A percentile compares a stretch with the other conserved stretches of the same genome.
These are phyloP conservation scores for Knipowitschia caucasica DNA, from an alignment of 2,797 vertebrate genomes.

Conservation along the genomic window DNA sequence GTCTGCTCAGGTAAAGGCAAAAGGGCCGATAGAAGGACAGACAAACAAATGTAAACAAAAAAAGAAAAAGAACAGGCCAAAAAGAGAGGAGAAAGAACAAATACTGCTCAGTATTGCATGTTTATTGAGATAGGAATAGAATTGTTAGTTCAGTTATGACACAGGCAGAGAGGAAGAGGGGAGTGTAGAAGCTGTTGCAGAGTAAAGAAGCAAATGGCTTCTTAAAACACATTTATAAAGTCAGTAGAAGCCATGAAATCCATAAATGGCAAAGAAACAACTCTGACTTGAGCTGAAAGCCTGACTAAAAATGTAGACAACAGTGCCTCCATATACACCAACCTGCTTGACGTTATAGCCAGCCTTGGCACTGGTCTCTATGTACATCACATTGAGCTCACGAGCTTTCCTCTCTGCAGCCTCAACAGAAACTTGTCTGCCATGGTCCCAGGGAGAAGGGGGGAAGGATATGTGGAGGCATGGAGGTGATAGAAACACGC, in stretches of 20 bases:
- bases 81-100: constrained; percentile 46
- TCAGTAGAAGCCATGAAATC: constrained; percentile 30
- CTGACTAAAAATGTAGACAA: constrained; percentile 18
- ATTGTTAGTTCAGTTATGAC: constrained; percentile 70
- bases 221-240: constrained; percentile 28
- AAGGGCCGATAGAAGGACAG: constrained; percentile 38
- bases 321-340: constrained; percentile 60
- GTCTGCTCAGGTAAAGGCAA: constrained; percentile 79
- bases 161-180: constrained; percentile 39
- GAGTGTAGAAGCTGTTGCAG: constrained; percentile 44
- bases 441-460: constrained; percentile 62
- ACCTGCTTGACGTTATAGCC: constrained; percentile 82
- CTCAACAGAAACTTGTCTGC: constrained; percentile 84
- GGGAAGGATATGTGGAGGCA: constrained; percentile 39
- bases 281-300: neutral
- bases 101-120: constrained; percentile 55
- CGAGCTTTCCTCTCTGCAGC: constrained; percentile 82
- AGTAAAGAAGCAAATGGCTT: constrained; percentile 47
- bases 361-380: constrained; percentile 84
- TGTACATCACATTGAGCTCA: constrained; percentile 84
- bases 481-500: constrained; percentile 49
- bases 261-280: constrained; percentile 25
- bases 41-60: constrained; percentile 56
- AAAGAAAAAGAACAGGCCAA: constrained; percentile 47
- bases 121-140: constrained; percentile 48